Evolutionary conservation across 2,888 invertebrate species (phyloP), one percentile per base, ranked within the genome.

Genomic region (Pristionchus maxplancki): DNA sequence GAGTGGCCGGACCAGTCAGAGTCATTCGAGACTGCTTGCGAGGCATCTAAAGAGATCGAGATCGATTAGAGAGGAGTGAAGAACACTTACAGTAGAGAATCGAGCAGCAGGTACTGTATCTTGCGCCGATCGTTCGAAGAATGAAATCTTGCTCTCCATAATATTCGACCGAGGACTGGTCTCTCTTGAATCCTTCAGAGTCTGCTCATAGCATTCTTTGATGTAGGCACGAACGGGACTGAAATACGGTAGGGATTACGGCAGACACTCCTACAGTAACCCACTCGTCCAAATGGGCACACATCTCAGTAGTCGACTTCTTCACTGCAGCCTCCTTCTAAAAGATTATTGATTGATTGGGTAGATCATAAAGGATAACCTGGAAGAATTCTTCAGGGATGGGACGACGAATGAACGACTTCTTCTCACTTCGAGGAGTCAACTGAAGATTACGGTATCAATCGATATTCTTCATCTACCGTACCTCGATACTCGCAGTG

Each of bases 171-270:
- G 82, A n/a, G 85, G 85, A 64, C 44, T 62, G 6, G 64, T 37
- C 40, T 85, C 85, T 28, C 37, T 58, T 4, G 62, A 58, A 20
- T 85, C 85, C 31, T 85, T 64, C 64, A 85, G 64, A 28, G 64
- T 64, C 85, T 85, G n/a, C 15, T 40, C 62, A 37, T 85, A 64
- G 28, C 37, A 37, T 8, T 85, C 40, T 62, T 64, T n/a, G 85
- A 85, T 85, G 64, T 64, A 85, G 24, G 50, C 64, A 40, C 85
- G 62, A n/a, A 85, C 85, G n/a, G 85, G 24, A 13, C 85, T 85
- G 85, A 1, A 83, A 83, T 83, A 58, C 58, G 58, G 24, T 58
- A n/a, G 58, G 58, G 34, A 40, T n/a, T 85, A 71, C 34, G 71
- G 71, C 34, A 71, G 71, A 34, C 37, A 17, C 1, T 15, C 15